These are phyloP conservation scores for Oenanthe melanoleuca DNA, from an alignment of 2,113 vertebrate genomes.

Conservation along the genomic window DNA sequence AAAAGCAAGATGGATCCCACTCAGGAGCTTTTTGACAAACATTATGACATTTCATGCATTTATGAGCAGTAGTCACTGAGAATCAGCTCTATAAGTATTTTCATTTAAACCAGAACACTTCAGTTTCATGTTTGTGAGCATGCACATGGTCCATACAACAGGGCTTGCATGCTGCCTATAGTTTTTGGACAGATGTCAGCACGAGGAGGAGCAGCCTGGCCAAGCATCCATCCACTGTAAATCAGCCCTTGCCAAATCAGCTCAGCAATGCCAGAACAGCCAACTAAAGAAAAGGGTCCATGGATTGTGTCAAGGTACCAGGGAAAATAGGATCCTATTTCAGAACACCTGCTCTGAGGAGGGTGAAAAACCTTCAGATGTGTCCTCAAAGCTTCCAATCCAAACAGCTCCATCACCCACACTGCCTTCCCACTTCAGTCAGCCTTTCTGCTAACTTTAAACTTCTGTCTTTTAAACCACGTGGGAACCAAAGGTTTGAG, in stretches of 20 bases:
- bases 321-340: background rate
- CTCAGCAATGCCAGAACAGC: background rate
- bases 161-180: background rate
- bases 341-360: background rate
- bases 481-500: background rate
- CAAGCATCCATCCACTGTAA: background rate
- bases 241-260: rapidly evolving
- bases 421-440: background rate
- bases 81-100: background rate
- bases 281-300: background rate
- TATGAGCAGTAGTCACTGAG: background rate
- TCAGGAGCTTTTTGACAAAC: background rate
- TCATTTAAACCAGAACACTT: background rate
- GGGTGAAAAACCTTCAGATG: background rate
- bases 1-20: background rate
- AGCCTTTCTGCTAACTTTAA: background rate
- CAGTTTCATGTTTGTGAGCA: background rate
- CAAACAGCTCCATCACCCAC: background rate
- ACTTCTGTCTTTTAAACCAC: background rate
- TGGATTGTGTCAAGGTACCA: background rate
- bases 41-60: background rate
- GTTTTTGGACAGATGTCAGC: background rate
- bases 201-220: background rate
- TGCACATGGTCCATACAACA: background rate
- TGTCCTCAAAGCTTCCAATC: background rate